phyloP scores from a whole-genome alignment of 2,797 vertebrate genomes.

The Hirundo rustica region DNA sequence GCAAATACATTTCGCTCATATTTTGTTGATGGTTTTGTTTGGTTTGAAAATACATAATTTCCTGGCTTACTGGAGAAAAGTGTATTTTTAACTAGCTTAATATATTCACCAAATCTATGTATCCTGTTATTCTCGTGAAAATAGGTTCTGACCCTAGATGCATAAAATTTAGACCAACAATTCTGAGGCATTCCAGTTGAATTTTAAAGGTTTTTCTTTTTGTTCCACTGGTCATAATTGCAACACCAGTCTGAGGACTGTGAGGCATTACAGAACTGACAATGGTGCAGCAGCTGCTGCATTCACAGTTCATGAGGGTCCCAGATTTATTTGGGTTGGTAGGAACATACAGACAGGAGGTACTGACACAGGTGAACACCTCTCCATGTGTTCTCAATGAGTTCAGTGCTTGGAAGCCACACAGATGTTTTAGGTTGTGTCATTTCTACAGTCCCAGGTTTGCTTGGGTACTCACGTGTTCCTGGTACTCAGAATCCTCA shows the following conservation, averaged over 20 bases:
- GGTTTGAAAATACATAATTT: neutral
- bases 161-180: neutral
- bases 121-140: neutral
- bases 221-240: neutral
- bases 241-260: neutral
- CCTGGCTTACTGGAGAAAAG: neutral
- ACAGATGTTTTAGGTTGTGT: neutral
- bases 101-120: neutral
- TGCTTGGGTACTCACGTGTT: neutral
- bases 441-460: neutral
- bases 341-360: neutral
- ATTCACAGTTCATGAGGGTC: neutral
- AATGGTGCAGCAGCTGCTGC: neutral
- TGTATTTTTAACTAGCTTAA: neutral
- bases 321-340: neutral
- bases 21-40: neutral
- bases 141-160: neutral
- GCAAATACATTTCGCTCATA: neutral
- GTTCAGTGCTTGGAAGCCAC: neutral
- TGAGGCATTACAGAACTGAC: neutral
- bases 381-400: neutral
- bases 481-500: neutral
- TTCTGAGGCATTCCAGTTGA: neutral
- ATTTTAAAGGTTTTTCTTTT: neutral
- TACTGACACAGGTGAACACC: neutral